phyloP scores from a whole-genome alignment of 2,797 vertebrate species.

The Coregonus ussuriensis region DNA sequence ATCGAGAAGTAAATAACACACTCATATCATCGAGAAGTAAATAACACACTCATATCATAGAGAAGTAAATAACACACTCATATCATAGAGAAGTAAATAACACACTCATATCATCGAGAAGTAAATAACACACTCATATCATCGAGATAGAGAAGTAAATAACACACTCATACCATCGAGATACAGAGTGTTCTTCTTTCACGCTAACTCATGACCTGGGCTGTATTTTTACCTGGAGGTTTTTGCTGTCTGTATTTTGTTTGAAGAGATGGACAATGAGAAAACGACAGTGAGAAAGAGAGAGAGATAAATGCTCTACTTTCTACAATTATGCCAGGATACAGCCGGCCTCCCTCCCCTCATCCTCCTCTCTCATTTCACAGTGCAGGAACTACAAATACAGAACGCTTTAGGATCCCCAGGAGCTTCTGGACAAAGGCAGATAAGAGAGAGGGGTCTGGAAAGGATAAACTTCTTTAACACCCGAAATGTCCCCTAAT shows the following conservation, averaged over 20 bases:
- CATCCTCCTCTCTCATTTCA: conserved; percentile 28
- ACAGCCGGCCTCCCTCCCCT: not conserved
- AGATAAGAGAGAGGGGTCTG: conserved; percentile 57
- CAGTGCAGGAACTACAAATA: conserved; percentile 58
- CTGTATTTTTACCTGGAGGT: not conserved
- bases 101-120: no score
- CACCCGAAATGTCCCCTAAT: not conserved
- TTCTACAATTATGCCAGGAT: not conserved
- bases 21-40: no score
- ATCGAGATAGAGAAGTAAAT: no score
- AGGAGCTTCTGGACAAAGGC: conserved; percentile 52
- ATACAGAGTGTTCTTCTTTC: not conserved
- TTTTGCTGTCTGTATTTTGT: not conserved
- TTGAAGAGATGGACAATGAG: not conserved
- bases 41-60: no score
- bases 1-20: no score
- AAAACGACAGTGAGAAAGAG: not conserved
- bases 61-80: no score
- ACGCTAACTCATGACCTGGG: no score
- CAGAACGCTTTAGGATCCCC: conserved; percentile 40
- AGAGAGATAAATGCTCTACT: not conserved
- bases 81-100: no score
- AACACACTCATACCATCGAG: not conserved
- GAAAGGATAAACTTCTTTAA: conserved; percentile 52
- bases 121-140: no score